Evolutionary conservation across 1,140 invertebrate genomes (phyloP).

Genomic region (Drosophila fuyamai): DNA sequence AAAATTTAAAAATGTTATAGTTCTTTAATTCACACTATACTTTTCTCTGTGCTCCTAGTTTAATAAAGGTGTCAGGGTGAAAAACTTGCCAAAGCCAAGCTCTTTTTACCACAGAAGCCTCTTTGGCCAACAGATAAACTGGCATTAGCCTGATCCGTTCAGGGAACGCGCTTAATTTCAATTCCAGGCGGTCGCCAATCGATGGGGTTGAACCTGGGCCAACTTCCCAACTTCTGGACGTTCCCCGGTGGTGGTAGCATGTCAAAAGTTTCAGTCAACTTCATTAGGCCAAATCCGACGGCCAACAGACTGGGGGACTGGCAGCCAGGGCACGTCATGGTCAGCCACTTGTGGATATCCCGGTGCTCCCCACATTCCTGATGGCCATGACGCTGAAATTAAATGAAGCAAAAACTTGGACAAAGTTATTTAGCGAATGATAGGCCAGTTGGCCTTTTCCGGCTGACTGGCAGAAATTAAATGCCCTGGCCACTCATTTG

Average conservation of each 20-base stretch:
- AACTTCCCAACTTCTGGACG: constrained; percentile 8
- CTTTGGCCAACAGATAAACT: constrained; percentile 9
- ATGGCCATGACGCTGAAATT: constrained; percentile 40
- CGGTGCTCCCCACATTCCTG: constrained; percentile 3
- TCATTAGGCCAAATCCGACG: constrained; percentile 72
- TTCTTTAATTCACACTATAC: no score
- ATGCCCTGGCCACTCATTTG: constrained; percentile 14
- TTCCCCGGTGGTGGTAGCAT: constrained; percentile 22
- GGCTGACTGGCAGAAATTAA: constrained; percentile 43
- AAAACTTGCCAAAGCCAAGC: not conserved
- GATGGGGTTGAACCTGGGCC: constrained; percentile 19
- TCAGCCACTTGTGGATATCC: constrained; percentile 73
- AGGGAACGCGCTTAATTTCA: constrained; percentile 54
- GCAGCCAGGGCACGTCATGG: constrained; percentile 31
- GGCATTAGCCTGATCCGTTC: constrained; percentile 26
- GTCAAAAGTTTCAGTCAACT: constrained; percentile 70
- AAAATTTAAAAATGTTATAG: no score
- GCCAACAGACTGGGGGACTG: constrained; percentile 42
- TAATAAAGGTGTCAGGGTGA: constrained; percentile 6
- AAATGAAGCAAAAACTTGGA: constrained; percentile 72
- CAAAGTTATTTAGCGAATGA: constrained; percentile 61
- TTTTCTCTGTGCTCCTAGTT: not conserved
- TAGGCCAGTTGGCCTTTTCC: constrained; percentile 46
- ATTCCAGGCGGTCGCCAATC: constrained; percentile 44
- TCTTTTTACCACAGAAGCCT: not conserved